phyloP scores from a whole-genome alignment of 2,797 vertebrate genomes.

The Dryobates pubescens region DNA sequence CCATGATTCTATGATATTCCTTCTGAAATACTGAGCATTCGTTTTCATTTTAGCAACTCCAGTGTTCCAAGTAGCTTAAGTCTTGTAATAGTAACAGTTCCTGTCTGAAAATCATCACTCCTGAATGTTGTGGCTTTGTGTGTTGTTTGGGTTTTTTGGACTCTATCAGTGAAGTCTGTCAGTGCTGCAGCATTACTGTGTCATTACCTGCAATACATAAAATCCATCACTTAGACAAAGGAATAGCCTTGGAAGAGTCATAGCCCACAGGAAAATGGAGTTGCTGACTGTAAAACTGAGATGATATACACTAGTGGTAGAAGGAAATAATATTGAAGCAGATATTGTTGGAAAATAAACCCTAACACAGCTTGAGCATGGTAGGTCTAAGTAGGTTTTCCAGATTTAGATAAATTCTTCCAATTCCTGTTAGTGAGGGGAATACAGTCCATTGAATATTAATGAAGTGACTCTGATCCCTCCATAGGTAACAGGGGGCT shows the following conservation, averaged over 20 bases:
- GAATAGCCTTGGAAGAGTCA: not conserved
- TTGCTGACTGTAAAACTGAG: not conserved
- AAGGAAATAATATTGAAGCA: not conserved
- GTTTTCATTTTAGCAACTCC: constrained; percentile 16
- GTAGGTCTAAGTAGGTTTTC: not conserved
- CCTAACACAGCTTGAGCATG: not conserved
- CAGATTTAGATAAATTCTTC: not conserved
- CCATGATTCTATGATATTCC: not conserved
- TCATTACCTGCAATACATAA: constrained; percentile 4
- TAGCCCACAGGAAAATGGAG: not conserved
- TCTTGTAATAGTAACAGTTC: not conserved
- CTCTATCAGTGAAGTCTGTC: not conserved
- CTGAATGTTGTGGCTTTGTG: not conserved
- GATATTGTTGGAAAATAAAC: not conserved
- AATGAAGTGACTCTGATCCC: not conserved
- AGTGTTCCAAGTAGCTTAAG: constrained; percentile 14
- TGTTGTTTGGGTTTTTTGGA: not conserved
- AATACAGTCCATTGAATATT: not conserved
- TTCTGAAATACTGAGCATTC: not conserved
- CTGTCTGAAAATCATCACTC: not conserved
- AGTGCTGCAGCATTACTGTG: not conserved
- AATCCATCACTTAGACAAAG: not conserved
- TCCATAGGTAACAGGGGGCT: not conserved
- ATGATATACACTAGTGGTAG: not conserved
- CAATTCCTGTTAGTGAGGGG: not conserved